Conservation (phyloP, 2,113 vertebrate genomes). For the Mesitornis unicolor region DNA sequence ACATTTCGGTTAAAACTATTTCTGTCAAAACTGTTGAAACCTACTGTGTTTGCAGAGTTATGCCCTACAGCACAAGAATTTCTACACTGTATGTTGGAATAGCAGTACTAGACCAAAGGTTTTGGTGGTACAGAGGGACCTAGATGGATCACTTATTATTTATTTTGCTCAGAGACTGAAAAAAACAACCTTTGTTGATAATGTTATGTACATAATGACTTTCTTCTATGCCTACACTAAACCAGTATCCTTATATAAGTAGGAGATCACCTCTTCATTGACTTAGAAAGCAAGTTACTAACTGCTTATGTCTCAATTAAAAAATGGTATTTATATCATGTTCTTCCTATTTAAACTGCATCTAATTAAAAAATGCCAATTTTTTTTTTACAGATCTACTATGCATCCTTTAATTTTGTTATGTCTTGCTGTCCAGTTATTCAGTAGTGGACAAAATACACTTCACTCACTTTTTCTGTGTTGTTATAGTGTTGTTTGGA, state of each 20-base stretch:
- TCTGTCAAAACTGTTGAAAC: neutral
- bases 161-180: neutral
- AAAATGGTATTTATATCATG: neutral
- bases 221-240: neutral
- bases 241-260: neutral
- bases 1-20: neutral
- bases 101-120: neutral
- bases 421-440: neutral
- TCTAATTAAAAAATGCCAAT: neutral
- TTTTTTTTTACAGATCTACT: neutral
- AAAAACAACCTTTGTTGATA: rapidly evolving
- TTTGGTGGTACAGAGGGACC: neutral
- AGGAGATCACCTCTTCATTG: neutral
- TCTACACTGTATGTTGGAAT: neutral
- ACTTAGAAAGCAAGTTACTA: neutral
- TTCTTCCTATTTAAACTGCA: neutral
- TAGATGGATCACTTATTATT: neutral
- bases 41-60: neutral
- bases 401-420: neutral
- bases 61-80: neutral
- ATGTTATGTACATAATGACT: neutral
- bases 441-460: neutral
- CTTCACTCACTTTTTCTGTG: rapidly evolving
- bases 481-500: neutral
- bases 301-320: neutral